These are phyloP conservation scores for Magallana angulata DNA, from an alignment of 1,140 invertebrate species.

Conservation along the genomic window DNA sequence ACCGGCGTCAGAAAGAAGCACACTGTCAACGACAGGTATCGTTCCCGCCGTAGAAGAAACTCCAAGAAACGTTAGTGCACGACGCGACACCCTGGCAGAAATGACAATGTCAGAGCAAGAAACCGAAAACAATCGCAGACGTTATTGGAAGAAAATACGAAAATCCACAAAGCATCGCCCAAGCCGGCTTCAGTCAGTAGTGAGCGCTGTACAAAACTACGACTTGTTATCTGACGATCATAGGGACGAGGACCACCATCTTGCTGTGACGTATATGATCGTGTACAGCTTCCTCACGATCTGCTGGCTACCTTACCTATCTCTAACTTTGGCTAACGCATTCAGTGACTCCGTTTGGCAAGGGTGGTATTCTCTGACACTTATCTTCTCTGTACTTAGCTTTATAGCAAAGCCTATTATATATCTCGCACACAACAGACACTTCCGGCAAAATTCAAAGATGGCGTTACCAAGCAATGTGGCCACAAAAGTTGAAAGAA, in stretches of 20 bases:
- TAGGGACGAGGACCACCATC: slow-evolving; percentile 31
- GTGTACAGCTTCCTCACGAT: background rate
- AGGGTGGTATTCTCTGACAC: slow-evolving; percentile 35
- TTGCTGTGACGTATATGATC: slow-evolving; percentile 35
- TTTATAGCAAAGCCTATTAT: slow-evolving; percentile 43
- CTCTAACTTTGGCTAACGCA: slow-evolving; percentile 31
- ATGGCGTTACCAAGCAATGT: background rate
- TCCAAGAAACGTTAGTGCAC: background rate
- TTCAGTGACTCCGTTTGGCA: slow-evolving; percentile 37
- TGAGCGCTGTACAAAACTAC: slow-evolving; percentile 35
- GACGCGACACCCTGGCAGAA: slow-evolving; percentile 3
- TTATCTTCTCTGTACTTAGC: slow-evolving; percentile 4
- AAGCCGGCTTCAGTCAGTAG: slow-evolving; percentile 30
- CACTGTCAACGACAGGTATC: background rate
- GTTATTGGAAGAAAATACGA: background rate
- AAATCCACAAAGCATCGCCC: background rate
- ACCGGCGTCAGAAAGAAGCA: background rate
- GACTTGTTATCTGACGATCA: slow-evolving; percentile 47
- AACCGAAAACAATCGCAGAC: background rate
- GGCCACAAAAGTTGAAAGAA: background rate
- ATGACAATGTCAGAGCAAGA: slow-evolving; percentile 39
- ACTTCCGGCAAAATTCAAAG: slow-evolving; percentile 25
- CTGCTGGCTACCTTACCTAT: slow-evolving; percentile 41
- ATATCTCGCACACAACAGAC: slow-evolving; percentile 42
- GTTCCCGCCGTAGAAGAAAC: background rate